Base-by-base conservation (phyloP, 2,888 invertebrate genomes). In the Netelia melanura region DNA sequence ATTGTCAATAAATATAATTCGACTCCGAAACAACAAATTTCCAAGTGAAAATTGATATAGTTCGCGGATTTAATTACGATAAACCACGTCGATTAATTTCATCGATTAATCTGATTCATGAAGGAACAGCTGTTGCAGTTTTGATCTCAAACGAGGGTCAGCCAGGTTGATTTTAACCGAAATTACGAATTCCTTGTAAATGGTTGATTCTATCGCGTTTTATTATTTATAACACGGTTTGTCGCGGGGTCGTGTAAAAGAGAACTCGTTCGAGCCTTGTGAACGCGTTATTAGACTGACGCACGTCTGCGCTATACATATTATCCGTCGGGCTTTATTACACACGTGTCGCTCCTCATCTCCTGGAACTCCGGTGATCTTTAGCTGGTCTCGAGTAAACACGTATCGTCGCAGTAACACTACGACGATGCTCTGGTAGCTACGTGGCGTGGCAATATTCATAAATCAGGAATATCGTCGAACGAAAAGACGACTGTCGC, bases 381-480 rank as follows among this genome's bases (percentile, higher is more conserved):
- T 56, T 71, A 65, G 70, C 67, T 52, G 70, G 87, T 81, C 87
- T 87, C 86, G 67, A 67, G 65, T 68, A 62, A 68, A 58, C 72
- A 81, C 30, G 30, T 44, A 72, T 23, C 17, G 56, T 70, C 21
- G 21, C 14, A 3, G 23, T 58, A 58, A 14, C 17, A 58, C 10
- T 48, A 38, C 10, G 23, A 72, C 70, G 44, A 62, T 11, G 62
- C 54, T 54, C 56, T 77, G 52, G 72, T 44, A 65, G 77, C 61
- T 61, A 54, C 21, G 25, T 78, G 44, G 52, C 23, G 21, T 61
- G 81, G 87, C 83, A 90, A 90, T 90, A 90, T 91, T 85, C 88
- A 91, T 92, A 92, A 92, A 92, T 92, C 91, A 89, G 90, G 85
- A 91, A 89, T 91, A 91, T 91, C 89, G 89, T 90, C 89, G 89